These are phyloP conservation scores for Drosophila varians DNA, from an alignment of 1,140 invertebrate genomes.

Conservation along the genomic window DNA sequence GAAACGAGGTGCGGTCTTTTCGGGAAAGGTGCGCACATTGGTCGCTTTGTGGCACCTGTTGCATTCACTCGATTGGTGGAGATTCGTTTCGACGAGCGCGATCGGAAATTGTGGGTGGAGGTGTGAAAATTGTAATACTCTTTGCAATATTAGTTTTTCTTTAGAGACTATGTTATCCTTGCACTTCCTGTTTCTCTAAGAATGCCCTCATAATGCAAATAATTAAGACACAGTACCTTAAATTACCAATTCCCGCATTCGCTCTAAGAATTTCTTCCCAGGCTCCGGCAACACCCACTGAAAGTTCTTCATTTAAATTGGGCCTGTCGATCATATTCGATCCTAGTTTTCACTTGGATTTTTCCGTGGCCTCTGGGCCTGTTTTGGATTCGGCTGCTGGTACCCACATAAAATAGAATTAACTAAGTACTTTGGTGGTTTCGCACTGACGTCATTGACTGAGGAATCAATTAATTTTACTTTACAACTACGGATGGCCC, in stretches of 20 bases:
- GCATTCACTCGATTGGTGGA: conserved; percentile 57
- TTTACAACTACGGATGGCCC: conserved; percentile 66
- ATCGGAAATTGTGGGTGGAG: not conserved
- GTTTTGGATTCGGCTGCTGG: conserved; percentile 24
- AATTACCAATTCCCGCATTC: conserved; percentile 35
- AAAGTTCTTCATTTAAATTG: conserved; percentile 75
- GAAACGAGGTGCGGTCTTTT: conserved; percentile 55
- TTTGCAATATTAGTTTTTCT: not conserved
- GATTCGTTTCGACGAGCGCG: not conserved
- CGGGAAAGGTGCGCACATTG: conserved; percentile 61
- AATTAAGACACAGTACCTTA: conserved; percentile 41
- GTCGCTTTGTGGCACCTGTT: conserved; percentile 64
- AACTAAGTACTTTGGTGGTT: conserved; percentile 18
- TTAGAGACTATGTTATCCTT: not conserved
- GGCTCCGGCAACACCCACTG: conserved; percentile 53
- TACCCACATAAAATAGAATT: conserved; percentile 51
- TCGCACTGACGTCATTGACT: conserved; percentile 58
- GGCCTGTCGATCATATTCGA: conserved; percentile 68
- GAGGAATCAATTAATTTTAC: conserved; percentile 77
- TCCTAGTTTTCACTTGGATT: conserved; percentile 23
- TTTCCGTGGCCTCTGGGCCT: not conserved
- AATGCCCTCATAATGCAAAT: conserved; percentile 19
- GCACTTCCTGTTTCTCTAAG: conserved; percentile 21
- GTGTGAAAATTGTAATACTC: not conserved
- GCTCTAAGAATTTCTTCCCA: conserved; percentile 37